These are phyloP conservation scores for Ecdyonurus torrentis DNA, from an alignment of 2,888 invertebrate species.

Conservation along the genomic window DNA sequence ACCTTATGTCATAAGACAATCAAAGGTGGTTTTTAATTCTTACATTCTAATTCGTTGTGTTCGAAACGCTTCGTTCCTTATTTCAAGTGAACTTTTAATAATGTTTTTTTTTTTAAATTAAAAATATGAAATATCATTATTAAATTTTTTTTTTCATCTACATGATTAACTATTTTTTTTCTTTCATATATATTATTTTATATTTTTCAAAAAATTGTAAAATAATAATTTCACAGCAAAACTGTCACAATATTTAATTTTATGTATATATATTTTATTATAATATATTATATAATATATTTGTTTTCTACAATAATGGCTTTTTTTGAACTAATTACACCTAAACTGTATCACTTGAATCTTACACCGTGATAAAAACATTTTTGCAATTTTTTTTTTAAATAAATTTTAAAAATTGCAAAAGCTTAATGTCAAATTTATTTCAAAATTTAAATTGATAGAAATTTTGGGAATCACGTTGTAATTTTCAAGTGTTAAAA, in stretches of 20 bases:
- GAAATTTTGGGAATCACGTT: not conserved
- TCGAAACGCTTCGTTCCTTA: not conserved
- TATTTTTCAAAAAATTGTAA: no score
- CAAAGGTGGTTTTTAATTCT: not conserved
- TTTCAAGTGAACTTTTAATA: not conserved
- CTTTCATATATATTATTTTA: no score
- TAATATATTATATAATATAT: no score
- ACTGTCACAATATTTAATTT: no score
- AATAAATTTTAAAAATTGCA: not conserved
- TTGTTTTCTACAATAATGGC: not conserved
- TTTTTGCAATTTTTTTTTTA: not conserved
- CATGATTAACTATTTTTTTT: not conserved
- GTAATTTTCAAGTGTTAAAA: not conserved
- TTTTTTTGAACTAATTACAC: conserved; percentile 3
- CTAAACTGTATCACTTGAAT: not conserved
- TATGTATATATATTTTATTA: no score
- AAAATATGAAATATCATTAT: not conserved
- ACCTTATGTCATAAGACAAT: not conserved
- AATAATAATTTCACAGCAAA: conserved; percentile 4
- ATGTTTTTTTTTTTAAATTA: not conserved
- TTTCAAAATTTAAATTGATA: no score
- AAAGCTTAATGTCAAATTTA: no score
- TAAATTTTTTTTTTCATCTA: not conserved
- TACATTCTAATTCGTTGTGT: not conserved
- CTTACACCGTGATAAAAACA: not conserved